Percentiles rank a stretch among this genome's conserved stretches.
phyloP scores from a whole-genome alignment of 2,888 invertebrate species.

The Leptogaster cylindrica region DNA sequence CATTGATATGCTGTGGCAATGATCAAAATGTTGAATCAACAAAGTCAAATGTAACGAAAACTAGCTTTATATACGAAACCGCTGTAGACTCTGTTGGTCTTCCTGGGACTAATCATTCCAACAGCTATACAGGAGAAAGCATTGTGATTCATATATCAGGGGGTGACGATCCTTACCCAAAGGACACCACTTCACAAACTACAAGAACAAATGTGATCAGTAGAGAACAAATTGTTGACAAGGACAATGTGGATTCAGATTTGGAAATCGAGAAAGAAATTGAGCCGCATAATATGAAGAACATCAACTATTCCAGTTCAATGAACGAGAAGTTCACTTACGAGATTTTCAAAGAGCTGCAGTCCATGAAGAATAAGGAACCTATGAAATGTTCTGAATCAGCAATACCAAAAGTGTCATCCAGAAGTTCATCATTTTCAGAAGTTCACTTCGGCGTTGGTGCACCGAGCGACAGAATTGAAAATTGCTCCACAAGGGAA shows the following conservation, averaged over 20 bases:
- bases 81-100: conserved; percentile 8
- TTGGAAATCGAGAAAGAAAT: conserved; percentile 43
- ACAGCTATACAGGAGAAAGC: conserved; percentile 48
- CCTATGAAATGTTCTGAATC: not conserved
- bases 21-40: conserved; percentile 41
- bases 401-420: conserved; percentile 10
- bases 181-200: not conserved
- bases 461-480: conserved; percentile 29
- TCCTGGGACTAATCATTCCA: conserved; percentile 39
- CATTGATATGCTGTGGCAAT: not conserved
- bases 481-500: conserved; percentile 39
- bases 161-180: conserved; percentile 31
- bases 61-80: conserved; percentile 50
- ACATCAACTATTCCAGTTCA: conserved; percentile 44
- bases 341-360: conserved; percentile 51
- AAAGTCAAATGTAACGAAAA: conserved; percentile 49
- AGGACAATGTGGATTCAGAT: conserved; percentile 46
- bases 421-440: conserved; percentile 49
- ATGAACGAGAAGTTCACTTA: conserved; percentile 51
- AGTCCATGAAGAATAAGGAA: conserved; percentile 46
- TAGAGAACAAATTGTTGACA: conserved; percentile 38
- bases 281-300: too few relatives aligned
- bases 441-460: conserved; percentile 49
- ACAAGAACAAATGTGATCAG: conserved; percentile 15
- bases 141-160: conserved; percentile 51